Conservation (phyloP, 2,888 invertebrate genomes). For the Cremastobaeus sp. region DNA sequence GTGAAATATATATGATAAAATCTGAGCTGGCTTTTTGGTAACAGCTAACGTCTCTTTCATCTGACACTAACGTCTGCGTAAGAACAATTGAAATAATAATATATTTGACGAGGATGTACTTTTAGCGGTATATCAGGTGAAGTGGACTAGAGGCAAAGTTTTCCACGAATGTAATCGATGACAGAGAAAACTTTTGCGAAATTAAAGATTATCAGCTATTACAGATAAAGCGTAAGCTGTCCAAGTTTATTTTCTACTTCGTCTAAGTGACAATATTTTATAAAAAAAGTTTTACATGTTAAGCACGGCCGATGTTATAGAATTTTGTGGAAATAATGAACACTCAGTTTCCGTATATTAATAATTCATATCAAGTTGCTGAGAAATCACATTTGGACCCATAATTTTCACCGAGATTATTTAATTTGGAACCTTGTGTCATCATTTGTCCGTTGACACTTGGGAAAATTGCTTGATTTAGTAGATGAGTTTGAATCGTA, state of each 20-base stretch:
- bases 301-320: no score
- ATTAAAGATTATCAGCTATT: slow-evolving; percentile 24
- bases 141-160: slow-evolving; percentile 6
- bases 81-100: slow-evolving; percentile 15
- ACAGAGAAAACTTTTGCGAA: slow-evolving; percentile 15
- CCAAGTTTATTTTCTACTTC: slow-evolving; percentile 20
- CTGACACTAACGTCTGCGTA: slow-evolving; percentile 5
- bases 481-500: slow-evolving; percentile 3
- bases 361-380: not conserved
- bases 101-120: slow-evolving; percentile 10
- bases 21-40: slow-evolving; percentile 8
- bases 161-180: slow-evolving; percentile 21
- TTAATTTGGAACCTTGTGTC: slow-evolving; percentile 17
- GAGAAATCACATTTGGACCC: no score
- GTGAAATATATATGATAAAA: slow-evolving; percentile 50
- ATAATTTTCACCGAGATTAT: not conserved
- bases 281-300: no score
- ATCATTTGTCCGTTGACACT: slow-evolving; percentile 22
- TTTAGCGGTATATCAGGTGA: not conserved
- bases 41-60: slow-evolving; percentile 34
- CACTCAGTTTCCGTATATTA: no score
- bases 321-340: no score
- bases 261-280: no score
- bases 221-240: slow-evolving; percentile 13
- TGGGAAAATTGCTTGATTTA: slow-evolving; percentile 40